Base-by-base conservation (phyloP, 2,113 vertebrate species). In the Collichthys lucidus region DNA sequence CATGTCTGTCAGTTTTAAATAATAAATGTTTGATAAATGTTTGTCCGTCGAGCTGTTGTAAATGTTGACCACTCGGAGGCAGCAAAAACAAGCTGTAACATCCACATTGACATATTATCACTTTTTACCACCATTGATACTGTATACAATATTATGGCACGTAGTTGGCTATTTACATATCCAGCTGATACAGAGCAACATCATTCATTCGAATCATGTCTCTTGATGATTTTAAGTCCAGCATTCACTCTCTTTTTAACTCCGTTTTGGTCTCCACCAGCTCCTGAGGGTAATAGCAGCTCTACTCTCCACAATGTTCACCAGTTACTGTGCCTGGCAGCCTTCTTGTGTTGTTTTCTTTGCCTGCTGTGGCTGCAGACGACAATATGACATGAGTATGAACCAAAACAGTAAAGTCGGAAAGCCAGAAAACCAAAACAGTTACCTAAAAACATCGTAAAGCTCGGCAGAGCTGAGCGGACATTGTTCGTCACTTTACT, bases 391-490 rank as follows among this genome's bases (percentile, higher is more conserved):
- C 15, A 29, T 66, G 63, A 49, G 15, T 19, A 4, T 24, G 63
- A 66, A 49, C 49, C 66, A 53, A 69, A 68, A 69, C 49, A 53
- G 19, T 40, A 20, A 67, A 50, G 26, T 49, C 7, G 6, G 15
- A 14, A 2, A 2, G 15, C 44, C 64, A 66, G 64, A 49, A 49
- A 49, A 66, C 64, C 63, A 66, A 66, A 49, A 49, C 63, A 49
- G 26, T 26, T 4, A 19, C 26, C 14, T 35, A 6, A 42, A 61
- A 52, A 62, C n/a, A 10, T 19, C 1, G 17, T 31, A 22, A 62
- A 52, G 52, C 14, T 42, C 67, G 56, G 67, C 24, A 70, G 31
- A 19, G 19, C 17, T 61, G 57, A 60, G 1, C 1, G 4, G 26
- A 60, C 3, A 7, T 11, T 26, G 42, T 4, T 65, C 4, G 3